Evolutionary conservation across 1,140 invertebrate genomes (phyloP).

Genomic region (Zaprionus ornatus): DNA sequence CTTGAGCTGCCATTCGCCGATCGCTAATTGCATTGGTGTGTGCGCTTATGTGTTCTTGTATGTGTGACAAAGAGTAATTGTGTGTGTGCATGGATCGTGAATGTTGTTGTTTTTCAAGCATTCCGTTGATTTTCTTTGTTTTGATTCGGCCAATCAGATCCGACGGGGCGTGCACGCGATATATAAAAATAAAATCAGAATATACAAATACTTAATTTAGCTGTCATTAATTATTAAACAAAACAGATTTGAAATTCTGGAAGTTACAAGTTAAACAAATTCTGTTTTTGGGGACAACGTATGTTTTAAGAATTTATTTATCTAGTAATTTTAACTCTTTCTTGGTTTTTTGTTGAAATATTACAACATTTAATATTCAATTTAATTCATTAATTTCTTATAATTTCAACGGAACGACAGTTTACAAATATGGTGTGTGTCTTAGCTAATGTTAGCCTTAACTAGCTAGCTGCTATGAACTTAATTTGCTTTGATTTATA

Average conservation of each 20-base stretch:
- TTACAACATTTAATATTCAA: no score
- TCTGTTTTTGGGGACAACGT: no score
- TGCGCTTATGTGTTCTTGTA: neutral
- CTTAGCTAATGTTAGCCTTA: neutral
- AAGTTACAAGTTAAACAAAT: no score
- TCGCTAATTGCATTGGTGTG: slow-evolving; percentile 36
- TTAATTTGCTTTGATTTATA: neutral
- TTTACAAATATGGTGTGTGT: neutral
- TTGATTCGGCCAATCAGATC: slow-evolving; percentile 51
- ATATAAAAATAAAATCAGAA: neutral
- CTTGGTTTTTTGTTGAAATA: no score
- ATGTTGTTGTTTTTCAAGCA: slow-evolving; percentile 31
- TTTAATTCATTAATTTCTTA: no score
- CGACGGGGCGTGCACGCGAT: neutral
- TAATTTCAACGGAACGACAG: neutral
- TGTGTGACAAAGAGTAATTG: slow-evolving; percentile 6
- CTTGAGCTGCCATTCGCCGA: slow-evolving; percentile 64
- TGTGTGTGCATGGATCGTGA: slow-evolving; percentile 30
- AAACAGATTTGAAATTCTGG: no score
- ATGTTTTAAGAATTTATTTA: no score
- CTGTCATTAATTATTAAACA: no score
- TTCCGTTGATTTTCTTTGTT: slow-evolving; percentile 54
- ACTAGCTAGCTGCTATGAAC: neutral
- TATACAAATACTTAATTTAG: neutral
- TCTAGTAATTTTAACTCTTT: no score